These are phyloP conservation scores for Xiphophorus couchianus DNA, from an alignment of 2,113 vertebrate species.

Conservation along the genomic window DNA sequence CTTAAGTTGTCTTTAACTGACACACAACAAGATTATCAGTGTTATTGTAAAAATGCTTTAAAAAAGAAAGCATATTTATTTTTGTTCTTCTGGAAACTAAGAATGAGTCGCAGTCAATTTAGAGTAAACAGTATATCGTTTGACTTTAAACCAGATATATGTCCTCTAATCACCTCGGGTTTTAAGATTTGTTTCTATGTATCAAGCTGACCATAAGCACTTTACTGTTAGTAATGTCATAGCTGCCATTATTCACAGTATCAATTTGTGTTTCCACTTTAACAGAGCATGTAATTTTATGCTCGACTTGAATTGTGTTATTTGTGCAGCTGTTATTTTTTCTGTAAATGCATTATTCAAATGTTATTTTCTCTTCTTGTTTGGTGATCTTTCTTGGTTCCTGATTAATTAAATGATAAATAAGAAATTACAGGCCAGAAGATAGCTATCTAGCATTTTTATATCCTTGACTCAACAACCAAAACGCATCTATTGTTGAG, in stretches of 20 bases:
- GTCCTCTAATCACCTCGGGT: slow-evolving; percentile 44
- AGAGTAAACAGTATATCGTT: slow-evolving; percentile 28
- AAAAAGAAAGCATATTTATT: background rate
- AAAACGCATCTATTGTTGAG: no score
- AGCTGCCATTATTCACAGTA: background rate
- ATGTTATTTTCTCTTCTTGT: background rate
- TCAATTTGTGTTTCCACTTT: slow-evolving; percentile 6
- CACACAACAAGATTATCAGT: background rate
- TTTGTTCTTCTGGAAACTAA: slow-evolving; percentile 21
- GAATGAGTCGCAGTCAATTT: slow-evolving; percentile 19
- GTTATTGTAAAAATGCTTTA: background rate
- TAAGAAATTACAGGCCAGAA: background rate
- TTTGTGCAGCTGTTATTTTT: slow-evolving; percentile 48
- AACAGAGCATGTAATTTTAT: background rate
- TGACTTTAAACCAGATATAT: slow-evolving; percentile 46
- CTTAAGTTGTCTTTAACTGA: background rate
- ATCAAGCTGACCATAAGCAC: slow-evolving; percentile 35
- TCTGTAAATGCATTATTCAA: slow-evolving; percentile 56
- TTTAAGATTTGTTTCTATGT: slow-evolving; percentile 27
- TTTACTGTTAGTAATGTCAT: background rate
- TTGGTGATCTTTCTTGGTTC: background rate
- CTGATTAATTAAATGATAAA: background rate
- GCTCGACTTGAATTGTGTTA: slow-evolving; percentile 31
- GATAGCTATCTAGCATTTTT: background rate
- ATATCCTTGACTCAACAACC: background rate